Conservation (phyloP, 2,797 vertebrate species). For the Tokudaia tokunoshimensis region DNA sequence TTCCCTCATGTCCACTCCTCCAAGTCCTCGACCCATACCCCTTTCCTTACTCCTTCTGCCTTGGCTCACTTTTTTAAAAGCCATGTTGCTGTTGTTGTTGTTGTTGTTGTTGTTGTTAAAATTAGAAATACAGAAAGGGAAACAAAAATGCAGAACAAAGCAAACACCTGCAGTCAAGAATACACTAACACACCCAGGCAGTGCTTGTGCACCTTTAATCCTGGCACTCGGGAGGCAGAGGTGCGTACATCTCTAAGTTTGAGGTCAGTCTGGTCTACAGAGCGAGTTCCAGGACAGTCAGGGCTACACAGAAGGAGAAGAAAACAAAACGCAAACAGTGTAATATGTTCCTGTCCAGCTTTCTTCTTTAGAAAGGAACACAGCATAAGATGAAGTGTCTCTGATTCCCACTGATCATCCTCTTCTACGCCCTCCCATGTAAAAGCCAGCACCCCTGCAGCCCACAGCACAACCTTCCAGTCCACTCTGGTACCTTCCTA, state of each 20-base stretch:
- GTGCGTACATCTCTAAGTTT: neutral
- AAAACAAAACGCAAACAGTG: neutral
- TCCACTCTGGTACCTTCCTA: neutral
- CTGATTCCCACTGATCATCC: neutral
- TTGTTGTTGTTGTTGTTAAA: neutral
- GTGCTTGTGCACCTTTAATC: neutral
- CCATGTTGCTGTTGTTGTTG: neutral
- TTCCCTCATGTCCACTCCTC: accelerated
- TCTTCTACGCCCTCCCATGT: neutral
- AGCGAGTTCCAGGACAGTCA: neutral
- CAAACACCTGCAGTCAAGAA: neutral
- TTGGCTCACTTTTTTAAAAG: neutral
- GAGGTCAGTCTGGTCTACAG: neutral
- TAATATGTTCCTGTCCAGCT: neutral
- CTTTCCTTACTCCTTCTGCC: neutral
- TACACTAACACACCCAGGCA: neutral
- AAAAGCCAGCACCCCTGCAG: neutral
- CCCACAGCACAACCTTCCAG: neutral
- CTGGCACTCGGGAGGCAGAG: neutral
- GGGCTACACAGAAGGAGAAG: neutral
- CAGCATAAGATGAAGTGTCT: neutral
- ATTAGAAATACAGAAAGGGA: conserved; percentile 39
- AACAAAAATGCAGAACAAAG: conserved; percentile 21
- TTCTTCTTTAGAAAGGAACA: conserved; percentile 14
- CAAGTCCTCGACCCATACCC: no score